Percentiles rank a stretch among this genome's conserved stretches.
Evolutionary conservation across 2,113 vertebrate genomes (phyloP).

Genomic region (Halichoerus grypus): DNA sequence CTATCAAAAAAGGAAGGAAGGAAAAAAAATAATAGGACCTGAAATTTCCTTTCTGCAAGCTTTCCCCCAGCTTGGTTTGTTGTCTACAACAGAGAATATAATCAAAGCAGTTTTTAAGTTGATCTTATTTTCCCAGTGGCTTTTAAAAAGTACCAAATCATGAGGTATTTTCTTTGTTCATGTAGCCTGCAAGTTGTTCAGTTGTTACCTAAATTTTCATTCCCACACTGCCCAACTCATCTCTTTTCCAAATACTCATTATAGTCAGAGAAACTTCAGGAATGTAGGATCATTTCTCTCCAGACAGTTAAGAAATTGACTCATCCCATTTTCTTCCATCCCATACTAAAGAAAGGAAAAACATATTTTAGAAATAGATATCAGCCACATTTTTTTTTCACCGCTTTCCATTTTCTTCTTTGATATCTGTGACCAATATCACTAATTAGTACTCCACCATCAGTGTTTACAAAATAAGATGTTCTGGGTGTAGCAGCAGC

Average conservation of each 20-base stretch:
- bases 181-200: not conserved
- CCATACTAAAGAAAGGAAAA: not conserved
- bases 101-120: constrained; percentile 23
- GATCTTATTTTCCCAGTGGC: constrained; percentile 6
- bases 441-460: not conserved
- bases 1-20: not conserved
- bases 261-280: not conserved
- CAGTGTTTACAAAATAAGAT: not conserved
- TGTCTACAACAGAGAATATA: constrained; percentile 20
- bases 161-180: constrained; percentile 36
- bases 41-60: not conserved
- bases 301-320: not conserved
- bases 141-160: constrained; percentile 34
- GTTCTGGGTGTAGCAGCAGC: not conserved
- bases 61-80: not conserved
- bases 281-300: not conserved
- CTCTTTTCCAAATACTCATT: not conserved
- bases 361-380: not conserved
- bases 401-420: not conserved
- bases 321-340: not conserved
- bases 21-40: not conserved
- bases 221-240: not conserved
- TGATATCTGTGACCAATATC: not conserved
- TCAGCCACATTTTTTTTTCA: not conserved
- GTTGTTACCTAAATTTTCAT: not conserved